Evolutionary conservation across 2,888 invertebrate species (phyloP).

Genomic region (Acrobasis suavella): DNA sequence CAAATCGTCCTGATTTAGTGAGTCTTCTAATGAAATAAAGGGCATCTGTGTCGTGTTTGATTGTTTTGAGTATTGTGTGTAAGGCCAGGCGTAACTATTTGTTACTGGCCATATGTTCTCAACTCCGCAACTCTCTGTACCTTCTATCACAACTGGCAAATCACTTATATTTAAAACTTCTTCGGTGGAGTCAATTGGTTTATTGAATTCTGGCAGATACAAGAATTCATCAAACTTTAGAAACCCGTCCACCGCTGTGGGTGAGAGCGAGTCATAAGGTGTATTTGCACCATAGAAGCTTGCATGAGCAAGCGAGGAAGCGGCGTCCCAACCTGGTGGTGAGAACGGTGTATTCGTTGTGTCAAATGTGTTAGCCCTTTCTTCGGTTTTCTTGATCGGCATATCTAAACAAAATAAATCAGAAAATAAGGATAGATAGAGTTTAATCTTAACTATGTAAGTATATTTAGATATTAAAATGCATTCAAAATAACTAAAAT

Average conservation of each 20-base stretch:
- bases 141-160: constrained; percentile 67
- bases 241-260: constrained; percentile 49
- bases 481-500: constrained; percentile 15
- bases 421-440: not conserved
- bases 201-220: constrained; percentile 38
- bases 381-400: constrained; percentile 55
- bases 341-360: constrained; percentile 72
- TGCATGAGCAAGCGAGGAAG: constrained; percentile 59
- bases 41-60: constrained; percentile 59
- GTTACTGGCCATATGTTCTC: constrained; percentile 23
- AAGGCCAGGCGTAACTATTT: constrained; percentile 47
- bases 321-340: constrained; percentile 72
- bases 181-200: constrained; percentile 52
- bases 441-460: not conserved
- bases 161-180: constrained; percentile 64
- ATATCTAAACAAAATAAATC: constrained; percentile 51
- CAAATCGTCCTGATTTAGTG: constrained; percentile 49
- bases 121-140: constrained; percentile 13
- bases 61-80: constrained; percentile 52
- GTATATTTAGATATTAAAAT: not conserved
- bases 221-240: constrained; percentile 46
- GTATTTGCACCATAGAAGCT: constrained; percentile 55
- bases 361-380: constrained; percentile 69
- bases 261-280: constrained; percentile 57
- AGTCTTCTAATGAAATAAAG: constrained; percentile 70